Evolutionary conservation across 1,140 invertebrate species (phyloP).

Genomic region (Bradysia coprophila): DNA sequence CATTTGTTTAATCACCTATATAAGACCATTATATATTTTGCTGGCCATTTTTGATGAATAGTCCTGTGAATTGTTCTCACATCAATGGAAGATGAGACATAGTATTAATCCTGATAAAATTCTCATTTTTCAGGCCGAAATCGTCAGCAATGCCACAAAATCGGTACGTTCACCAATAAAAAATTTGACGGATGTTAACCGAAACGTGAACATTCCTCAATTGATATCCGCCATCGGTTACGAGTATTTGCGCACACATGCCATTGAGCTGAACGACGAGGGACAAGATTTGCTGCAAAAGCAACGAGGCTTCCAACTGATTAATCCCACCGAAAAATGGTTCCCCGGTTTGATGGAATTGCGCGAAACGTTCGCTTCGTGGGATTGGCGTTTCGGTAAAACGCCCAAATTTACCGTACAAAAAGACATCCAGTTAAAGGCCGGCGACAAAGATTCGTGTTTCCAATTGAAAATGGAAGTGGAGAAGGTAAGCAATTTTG

Average conservation of each 20-base stretch:
- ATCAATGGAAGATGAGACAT: no score
- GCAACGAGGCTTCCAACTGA: constrained; percentile 59
- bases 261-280: constrained; percentile 43
- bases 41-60: no score
- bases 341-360: constrained; percentile 60
- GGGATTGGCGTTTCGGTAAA: constrained; percentile 80
- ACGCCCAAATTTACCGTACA: constrained; percentile 65
- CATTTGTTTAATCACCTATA: no score
- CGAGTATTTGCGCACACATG: constrained; percentile 56
- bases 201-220: constrained; percentile 42
- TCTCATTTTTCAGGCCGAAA: constrained; percentile 27
- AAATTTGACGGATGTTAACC: constrained; percentile 57
- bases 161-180: constrained; percentile 62
- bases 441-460: constrained; percentile 12
- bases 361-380: constrained; percentile 44
- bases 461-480: constrained; percentile 16
- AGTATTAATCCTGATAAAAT: no score
- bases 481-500: constrained; percentile 10
- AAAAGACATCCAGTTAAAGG: constrained; percentile 18
- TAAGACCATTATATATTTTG: no score
- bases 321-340: constrained; percentile 74
- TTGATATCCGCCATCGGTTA: constrained; percentile 57
- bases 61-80: no score
- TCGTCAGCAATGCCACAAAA: constrained; percentile 62
- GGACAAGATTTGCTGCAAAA: constrained; percentile 40